phyloP scores from a whole-genome alignment of 2,113 vertebrate genomes.

The Picathartes gymnocephalus region DNA sequence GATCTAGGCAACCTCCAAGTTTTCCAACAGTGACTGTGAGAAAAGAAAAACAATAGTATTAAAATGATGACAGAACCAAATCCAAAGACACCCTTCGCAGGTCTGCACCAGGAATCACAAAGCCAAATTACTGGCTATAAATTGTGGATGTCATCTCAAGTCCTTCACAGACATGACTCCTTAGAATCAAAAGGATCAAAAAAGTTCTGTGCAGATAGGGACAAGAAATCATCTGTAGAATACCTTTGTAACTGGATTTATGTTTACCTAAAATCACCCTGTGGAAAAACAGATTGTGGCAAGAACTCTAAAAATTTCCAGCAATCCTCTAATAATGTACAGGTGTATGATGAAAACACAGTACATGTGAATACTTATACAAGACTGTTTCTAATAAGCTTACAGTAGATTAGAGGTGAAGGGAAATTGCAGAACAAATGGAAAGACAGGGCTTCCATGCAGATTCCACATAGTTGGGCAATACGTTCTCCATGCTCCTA shows the following conservation, averaged over 20 bases:
- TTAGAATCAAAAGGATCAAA: slow-evolving; percentile 46
- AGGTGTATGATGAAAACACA: background rate
- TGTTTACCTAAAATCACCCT: background rate
- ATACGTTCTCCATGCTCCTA: background rate
- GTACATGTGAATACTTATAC: background rate
- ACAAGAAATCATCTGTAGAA: background rate
- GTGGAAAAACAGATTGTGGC: background rate
- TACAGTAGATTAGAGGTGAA: background rate
- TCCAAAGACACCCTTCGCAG: background rate
- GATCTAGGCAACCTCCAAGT: slow-evolving; percentile 15
- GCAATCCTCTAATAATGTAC: background rate
- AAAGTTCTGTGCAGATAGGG: background rate
- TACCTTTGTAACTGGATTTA: background rate
- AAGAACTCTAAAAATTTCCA: background rate
- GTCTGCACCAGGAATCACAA: background rate
- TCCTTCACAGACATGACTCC: background rate
- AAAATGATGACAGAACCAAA: slow-evolving; percentile 17
- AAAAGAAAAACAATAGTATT: slow-evolving; percentile 20
- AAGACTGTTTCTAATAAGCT: background rate
- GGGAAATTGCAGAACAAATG: background rate
- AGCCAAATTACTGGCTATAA: slow-evolving; percentile 40
- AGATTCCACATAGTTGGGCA: background rate
- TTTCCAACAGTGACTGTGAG: background rate
- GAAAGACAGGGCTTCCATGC: background rate
- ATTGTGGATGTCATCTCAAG: slow-evolving; percentile 12